phyloP scores from a whole-genome alignment of 2,797 vertebrate species.

The Aldrovandia affinis region DNA sequence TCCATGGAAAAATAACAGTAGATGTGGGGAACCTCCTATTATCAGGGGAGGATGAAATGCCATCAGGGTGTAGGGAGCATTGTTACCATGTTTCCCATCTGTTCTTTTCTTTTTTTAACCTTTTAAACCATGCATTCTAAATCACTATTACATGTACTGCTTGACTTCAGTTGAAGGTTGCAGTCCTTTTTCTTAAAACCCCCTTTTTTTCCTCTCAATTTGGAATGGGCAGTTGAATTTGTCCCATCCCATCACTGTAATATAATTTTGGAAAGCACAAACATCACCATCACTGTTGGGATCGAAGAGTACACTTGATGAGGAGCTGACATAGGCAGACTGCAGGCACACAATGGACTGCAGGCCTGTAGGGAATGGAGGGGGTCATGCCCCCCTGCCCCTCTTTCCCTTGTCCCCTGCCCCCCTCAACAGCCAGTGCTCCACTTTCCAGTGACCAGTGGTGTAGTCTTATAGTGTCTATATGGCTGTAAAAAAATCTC shows the following conservation, averaged over 20 bases:
- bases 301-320: no score
- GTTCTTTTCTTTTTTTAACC: background rate
- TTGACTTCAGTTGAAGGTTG: background rate
- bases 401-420: no score
- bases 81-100: background rate
- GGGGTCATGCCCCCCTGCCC: no score
- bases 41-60: background rate
- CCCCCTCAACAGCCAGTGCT: no score
- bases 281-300: no score
- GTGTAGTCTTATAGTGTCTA: no score
- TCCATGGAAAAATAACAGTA: background rate
- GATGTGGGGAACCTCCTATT: background rate
- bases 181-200: background rate
- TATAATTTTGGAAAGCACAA: background rate
- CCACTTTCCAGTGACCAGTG: no score
- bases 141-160: background rate
- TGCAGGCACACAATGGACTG: no score
- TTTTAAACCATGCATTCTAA: slow-evolving; percentile 7
- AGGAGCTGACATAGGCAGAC: no score
- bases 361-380: no score
- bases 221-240: background rate
- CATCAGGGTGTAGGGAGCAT: background rate
- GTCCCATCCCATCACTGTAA: background rate
- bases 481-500: no score
- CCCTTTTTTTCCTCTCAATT: background rate